Evolutionary conservation across 1,140 invertebrate genomes (phyloP).

Genomic region (Sipha flava): DNA sequence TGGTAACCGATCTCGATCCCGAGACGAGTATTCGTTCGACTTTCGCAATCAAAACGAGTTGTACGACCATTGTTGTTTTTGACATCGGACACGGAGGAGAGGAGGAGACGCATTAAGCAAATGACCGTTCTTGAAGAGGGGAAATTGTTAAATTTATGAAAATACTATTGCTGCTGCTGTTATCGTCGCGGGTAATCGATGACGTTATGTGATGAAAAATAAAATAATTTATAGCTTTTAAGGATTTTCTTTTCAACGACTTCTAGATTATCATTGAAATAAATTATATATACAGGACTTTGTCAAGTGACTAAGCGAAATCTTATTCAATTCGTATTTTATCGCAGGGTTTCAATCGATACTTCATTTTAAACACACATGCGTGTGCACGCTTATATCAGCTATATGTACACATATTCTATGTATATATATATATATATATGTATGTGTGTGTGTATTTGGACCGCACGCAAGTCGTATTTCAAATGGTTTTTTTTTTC

Average conservation of each 20-base stretch:
- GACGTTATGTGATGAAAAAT: not conserved
- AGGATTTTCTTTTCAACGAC: not conserved
- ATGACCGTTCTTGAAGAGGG: too few relatives aligned
- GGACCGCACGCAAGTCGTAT: too few relatives aligned
- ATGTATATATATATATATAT: too few relatives aligned
- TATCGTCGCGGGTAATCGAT: not conserved
- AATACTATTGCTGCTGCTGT: not conserved
- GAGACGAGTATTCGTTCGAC: not conserved
- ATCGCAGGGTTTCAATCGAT: not conserved
- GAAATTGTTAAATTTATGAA: not conserved
- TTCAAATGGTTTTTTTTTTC: too few relatives aligned
- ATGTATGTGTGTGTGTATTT: too few relatives aligned
- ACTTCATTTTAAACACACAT: not conserved
- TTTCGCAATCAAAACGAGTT: not conserved
- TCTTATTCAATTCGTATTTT: not conserved
- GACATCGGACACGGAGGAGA: too few relatives aligned
- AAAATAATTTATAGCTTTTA: not conserved
- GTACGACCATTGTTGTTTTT: not conserved
- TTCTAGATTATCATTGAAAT: not conserved
- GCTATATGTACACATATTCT: too few relatives aligned
- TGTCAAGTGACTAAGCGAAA: not conserved
- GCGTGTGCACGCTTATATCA: not conserved
- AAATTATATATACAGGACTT: not conserved
- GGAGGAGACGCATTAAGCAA: too few relatives aligned
- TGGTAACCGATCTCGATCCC: too few relatives aligned